Evolutionary conservation across 2,888 invertebrate genomes (phyloP).

Genomic region (Eremobia ochroleuca): DNA sequence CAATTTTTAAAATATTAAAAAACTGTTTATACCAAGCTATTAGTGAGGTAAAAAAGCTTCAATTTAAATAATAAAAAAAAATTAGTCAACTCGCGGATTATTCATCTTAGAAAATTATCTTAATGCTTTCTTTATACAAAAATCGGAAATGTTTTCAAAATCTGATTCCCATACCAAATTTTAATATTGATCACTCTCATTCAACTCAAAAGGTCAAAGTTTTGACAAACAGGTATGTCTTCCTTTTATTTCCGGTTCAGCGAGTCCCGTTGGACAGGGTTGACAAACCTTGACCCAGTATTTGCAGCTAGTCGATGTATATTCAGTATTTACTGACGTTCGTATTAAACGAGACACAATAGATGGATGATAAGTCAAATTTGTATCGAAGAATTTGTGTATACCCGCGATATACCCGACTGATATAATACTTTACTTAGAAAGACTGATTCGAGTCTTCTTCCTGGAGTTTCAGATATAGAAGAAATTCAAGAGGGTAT

Average conservation of each 20-base stretch:
- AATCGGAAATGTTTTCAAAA: not conserved
- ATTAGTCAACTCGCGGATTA: no score
- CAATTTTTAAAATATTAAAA: no score
- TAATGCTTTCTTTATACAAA: not conserved
- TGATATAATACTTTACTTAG: conserved; percentile 28
- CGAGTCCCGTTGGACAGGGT: conserved; percentile 73
- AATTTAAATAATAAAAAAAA: no score
- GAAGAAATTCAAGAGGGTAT: not conserved
- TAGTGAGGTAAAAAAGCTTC: no score
- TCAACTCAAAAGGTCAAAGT: conserved; percentile 27
- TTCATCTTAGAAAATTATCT: not conserved
- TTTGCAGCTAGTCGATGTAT: conserved; percentile 74
- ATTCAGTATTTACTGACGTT: conserved; percentile 70
- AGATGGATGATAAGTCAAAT: conserved; percentile 44
- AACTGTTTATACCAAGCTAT: no score
- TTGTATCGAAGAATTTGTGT: conserved; percentile 39
- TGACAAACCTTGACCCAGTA: conserved; percentile 80
- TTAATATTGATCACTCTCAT: conserved; percentile 24
- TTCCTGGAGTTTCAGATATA: conserved; percentile 14
- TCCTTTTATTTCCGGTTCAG: conserved; percentile 45
- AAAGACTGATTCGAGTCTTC: conserved; percentile 23
- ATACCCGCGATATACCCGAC: conserved; percentile 29
- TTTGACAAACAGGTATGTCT: conserved; percentile 37
- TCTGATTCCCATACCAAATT: not conserved
- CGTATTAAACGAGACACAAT: conserved; percentile 39